Base-by-base conservation (phyloP, 2,888 invertebrate genomes). In the Hyposoter dolosus region DNA sequence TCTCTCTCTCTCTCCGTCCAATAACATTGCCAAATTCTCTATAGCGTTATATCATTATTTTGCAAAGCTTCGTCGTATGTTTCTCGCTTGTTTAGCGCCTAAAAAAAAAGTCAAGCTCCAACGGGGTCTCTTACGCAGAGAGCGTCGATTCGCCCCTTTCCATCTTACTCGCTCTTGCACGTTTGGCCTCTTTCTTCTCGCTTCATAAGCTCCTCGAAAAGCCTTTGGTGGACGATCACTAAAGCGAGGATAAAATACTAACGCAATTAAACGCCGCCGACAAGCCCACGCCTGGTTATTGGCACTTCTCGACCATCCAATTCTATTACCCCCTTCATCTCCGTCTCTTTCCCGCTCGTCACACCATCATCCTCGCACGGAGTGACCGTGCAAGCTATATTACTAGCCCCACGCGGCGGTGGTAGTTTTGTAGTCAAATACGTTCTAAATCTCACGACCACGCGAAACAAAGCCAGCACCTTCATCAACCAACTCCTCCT, bases 211-310 rank as follows among this genome's bases (percentile, higher is more conserved):
- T 56, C 83, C 35, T 83, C 75, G 87, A 63, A 71, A 79, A 79
- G 47, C 69, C 60, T 74, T 66, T 87, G 79, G 78, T 81, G 86
- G 88, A 75, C 85, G 65, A 53, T 50, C 60, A 23, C 72, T 68
- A 74, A 60, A 72, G 63, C 82, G 75, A 40, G 85, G 88, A 93
- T 93, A 91, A 92, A 93, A 92, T 93, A 92, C 91, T 93, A 93
- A 93, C 87, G 93, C 92, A 93, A 93, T 93, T 93, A 93, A 93
- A 93, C 88, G 90, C 90, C 88, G 89, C 91, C 91, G 91, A 92
- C 92, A 90, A 92, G 91, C 90, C 89, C 85, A 75, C 86, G 88
- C 90, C 90, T 90, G 91, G 92, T 92, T 93, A 93, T 93, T 93
- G 93, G 93, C 92, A 93, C 93, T 93, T 90, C 91, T 92, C 91